Percentiles rank a stretch among this genome's conserved stretches.
Evolutionary conservation across 1,140 invertebrate genomes (phyloP).

Genomic region (Drepana arcuata): DNA sequence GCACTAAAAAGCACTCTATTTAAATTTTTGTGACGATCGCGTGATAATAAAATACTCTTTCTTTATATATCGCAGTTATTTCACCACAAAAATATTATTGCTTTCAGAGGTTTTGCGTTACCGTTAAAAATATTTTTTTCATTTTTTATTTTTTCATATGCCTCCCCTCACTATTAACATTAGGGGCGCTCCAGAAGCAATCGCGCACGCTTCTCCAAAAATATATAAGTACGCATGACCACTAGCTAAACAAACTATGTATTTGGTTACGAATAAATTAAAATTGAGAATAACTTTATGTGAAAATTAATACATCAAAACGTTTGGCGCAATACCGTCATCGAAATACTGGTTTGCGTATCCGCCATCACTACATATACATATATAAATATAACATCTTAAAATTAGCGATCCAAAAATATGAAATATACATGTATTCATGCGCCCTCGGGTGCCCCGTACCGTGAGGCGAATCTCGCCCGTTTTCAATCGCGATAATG

Average conservation of each 20-base stretch:
- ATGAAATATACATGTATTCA: conserved; percentile 68
- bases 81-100: conserved; percentile 69
- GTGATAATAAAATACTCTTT: conserved; percentile 65
- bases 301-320: conserved; percentile 69
- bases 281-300: conserved; percentile 52
- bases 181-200: conserved; percentile 49
- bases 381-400: conserved; percentile 72
- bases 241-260: conserved; percentile 68
- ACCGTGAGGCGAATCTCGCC: conserved; percentile 36
- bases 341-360: conserved; percentile 66
- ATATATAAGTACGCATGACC: conserved; percentile 60
- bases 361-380: conserved; percentile 66
- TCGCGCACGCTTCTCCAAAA: conserved; percentile 64
- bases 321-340: conserved; percentile 63
- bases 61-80: conserved; percentile 51
- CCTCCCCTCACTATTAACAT: conserved; percentile 27
- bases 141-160: conserved; percentile 18
- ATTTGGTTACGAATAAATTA: conserved; percentile 25
- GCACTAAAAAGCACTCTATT: conserved; percentile 58
- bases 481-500: conserved; percentile 19
- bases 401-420: conserved; percentile 72
- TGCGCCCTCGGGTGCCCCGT: conserved; percentile 54
- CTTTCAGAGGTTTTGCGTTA: conserved; percentile 59
- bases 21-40: conserved; percentile 49
- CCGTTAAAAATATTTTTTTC: conserved; percentile 55